These are phyloP conservation scores for Pyrrhosoma nymphula DNA, from an alignment of 2,888 invertebrate species.

Conservation along the genomic window DNA sequence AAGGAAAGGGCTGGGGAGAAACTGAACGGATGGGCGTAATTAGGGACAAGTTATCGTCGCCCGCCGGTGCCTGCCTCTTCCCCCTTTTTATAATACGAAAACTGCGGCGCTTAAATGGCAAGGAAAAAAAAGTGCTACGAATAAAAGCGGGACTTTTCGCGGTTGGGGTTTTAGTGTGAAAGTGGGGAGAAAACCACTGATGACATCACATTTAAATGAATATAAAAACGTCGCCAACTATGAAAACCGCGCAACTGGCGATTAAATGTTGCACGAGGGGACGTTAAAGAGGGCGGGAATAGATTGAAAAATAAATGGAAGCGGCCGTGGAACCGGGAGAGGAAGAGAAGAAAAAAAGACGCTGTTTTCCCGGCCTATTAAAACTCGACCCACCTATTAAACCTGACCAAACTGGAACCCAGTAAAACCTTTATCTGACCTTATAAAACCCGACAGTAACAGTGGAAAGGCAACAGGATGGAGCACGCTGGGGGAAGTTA, in stretches of 20 bases:
- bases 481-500: not conserved
- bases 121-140: not conserved
- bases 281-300: not conserved
- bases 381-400: constrained; percentile 27
- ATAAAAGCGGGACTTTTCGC: not conserved
- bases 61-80: not conserved
- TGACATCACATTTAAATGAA: constrained; percentile 3
- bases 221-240: not conserved
- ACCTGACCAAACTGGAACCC: constrained; percentile 23
- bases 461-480: not conserved
- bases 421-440: constrained; percentile 26
- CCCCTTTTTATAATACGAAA: not conserved
- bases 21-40: constrained; percentile 15
- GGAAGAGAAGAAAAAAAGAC: not conserved
- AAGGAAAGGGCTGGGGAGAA: not conserved
- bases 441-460: constrained; percentile 39
- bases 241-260: not conserved
- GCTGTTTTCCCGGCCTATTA: constrained; percentile 11
- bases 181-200: not conserved
- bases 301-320: constrained; percentile 30
- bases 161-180: not conserved
- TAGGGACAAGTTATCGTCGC: not conserved
- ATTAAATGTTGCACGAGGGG: constrained; percentile 1
- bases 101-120: not conserved
- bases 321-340: not conserved